Conservation (phyloP, 2,113 vertebrate species). For the Nibea coibor region DNA sequence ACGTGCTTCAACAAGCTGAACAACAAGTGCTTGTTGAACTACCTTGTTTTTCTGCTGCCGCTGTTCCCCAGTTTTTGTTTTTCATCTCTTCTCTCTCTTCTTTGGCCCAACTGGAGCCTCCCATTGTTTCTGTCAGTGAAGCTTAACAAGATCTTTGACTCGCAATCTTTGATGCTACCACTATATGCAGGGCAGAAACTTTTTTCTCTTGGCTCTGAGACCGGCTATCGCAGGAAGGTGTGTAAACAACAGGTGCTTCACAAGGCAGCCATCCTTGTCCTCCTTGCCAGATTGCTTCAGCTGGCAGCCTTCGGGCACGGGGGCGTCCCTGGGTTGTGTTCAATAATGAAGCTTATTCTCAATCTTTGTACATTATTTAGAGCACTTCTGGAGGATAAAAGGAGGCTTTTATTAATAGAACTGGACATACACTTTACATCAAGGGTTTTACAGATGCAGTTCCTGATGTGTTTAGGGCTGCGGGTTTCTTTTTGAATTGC, state of each 20-base stretch:
- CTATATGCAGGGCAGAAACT: background rate
- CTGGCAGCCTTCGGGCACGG: background rate
- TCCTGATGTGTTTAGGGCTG: background rate
- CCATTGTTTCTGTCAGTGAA: constrained; percentile 15
- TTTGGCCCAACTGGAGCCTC: background rate
- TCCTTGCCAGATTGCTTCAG: background rate
- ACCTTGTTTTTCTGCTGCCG: background rate
- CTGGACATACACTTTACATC: background rate
- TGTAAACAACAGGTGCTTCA: constrained; percentile 27
- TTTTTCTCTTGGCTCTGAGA: background rate
- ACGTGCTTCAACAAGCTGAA: background rate
- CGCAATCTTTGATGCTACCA: constrained; percentile 2
- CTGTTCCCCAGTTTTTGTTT: background rate
- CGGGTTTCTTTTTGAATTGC: background rate
- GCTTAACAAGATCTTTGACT: constrained; percentile 30
- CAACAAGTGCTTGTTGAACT: background rate
- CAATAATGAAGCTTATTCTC: constrained; percentile 13
- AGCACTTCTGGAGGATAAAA: background rate
- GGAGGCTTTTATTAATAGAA: background rate
- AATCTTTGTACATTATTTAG: background rate
- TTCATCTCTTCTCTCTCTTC: constrained; percentile 1
- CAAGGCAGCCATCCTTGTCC: constrained; percentile 10
- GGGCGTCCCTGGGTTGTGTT: background rate
- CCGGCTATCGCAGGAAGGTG: background rate
- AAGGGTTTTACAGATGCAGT: background rate